These are phyloP conservation scores for Agrilus mali DNA, from an alignment of 2,888 invertebrate genomes.

Conservation along the genomic window DNA sequence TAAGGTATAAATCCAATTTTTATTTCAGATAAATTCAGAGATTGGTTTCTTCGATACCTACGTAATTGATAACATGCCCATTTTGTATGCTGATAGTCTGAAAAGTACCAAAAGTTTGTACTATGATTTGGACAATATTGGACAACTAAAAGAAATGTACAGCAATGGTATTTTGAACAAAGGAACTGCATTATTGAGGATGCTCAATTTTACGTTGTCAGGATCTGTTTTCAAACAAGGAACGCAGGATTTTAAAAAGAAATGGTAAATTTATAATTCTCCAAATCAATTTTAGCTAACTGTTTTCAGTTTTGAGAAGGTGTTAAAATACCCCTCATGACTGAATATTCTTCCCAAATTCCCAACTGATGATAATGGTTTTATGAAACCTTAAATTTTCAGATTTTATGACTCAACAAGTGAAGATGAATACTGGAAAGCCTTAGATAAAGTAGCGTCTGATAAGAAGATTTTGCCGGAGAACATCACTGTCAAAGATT, in stretches of 20 bases:
- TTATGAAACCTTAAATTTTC: slow-evolving; percentile 6
- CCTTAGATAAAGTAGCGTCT: slow-evolving; percentile 34
- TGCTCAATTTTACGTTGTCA: slow-evolving; percentile 45
- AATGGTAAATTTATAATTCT: too few relatives aligned
- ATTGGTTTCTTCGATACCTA: too few relatives aligned
- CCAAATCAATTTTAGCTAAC: too few relatives aligned
- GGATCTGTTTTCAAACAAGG: slow-evolving; percentile 41
- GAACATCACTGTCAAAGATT: slow-evolving; percentile 39
- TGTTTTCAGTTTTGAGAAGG: not conserved
- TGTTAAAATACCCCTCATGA: not conserved
- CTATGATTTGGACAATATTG: slow-evolving; percentile 36
- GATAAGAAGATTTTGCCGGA: slow-evolving; percentile 23
- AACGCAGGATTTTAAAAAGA: slow-evolving; percentile 39
- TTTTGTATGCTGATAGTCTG: slow-evolving; percentile 40
- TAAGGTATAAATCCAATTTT: too few relatives aligned
- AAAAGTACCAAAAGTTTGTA: slow-evolving; percentile 45
- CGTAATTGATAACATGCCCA: slow-evolving; percentile 18
- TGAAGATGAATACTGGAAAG: slow-evolving; percentile 54
- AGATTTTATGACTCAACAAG: slow-evolving; percentile 48
- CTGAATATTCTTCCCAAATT: too few relatives aligned
- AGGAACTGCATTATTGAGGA: slow-evolving; percentile 44
- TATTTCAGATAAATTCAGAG: too few relatives aligned
- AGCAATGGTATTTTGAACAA: slow-evolving; percentile 32
- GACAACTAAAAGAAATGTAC: slow-evolving; percentile 47
- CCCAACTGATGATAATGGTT: too few relatives aligned